Base-by-base conservation (phyloP, 2,797 vertebrate genomes). In the Centropyge bicolor region DNA sequence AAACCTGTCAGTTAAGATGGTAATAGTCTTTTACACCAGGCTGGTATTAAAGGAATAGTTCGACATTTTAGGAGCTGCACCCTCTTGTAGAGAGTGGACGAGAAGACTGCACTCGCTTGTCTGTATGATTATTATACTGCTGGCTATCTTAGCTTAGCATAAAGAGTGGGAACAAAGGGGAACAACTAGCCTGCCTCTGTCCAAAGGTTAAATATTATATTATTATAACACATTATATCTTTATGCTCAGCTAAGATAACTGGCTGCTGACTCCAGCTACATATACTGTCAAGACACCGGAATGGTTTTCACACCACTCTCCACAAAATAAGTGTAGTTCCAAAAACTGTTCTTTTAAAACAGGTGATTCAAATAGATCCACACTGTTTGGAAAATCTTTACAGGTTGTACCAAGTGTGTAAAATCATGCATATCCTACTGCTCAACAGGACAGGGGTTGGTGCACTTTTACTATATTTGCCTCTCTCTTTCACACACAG, bases 401-500 rank as follows among this genome's bases (percentile, higher is more conserved):
- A 40, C 10, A 71, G 24, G 13, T 52, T 35, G 19, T 66, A 43
- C 59, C 69, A 76, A 17, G 63, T 80, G 69, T 75, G 48, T 16
- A 80, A 46, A 83, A 85, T 71, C 74, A 76, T 76, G 69, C 73
- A 66, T 67, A 43, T 67, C 51, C 24, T 80, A 65, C 51, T 56
- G 27, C 27, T 80, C 43, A 62, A 13, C 13, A 27, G 12, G 22
- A 76, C 13, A 70, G 31, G 22, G 40, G 64, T 70, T 46, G 45
- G 59, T 10, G 67, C 59, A 41, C 41, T 5, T 35, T 67, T 71
- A 16, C 19, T 60, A n/a, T 62, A 56, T 24, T 49, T 41, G 6
- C 7, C 20, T 12, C 13, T 5, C 1, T 67, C 27, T 38, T 16
- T 1, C 22, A 24, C 45, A 12, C 10, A 45, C n/a, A 27, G 35